Percentiles rank a stretch among this genome's conserved stretches.
Evolutionary conservation across 2,113 vertebrate genomes (phyloP).

Genomic region (Bombycilla garrulus): DNA sequence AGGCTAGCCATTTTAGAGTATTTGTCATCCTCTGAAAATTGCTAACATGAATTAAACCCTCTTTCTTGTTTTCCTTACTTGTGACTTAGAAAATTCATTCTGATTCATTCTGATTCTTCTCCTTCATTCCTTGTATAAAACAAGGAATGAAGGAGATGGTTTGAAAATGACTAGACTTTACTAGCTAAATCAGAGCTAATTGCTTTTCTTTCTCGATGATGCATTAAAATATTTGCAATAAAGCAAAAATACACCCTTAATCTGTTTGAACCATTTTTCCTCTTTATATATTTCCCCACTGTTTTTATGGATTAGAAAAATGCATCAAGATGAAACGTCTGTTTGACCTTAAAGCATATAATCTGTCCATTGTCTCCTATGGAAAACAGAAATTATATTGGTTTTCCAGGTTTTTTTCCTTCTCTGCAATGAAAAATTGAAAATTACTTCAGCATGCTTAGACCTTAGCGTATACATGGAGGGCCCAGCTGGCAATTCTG

Average conservation of each 20-base stretch:
- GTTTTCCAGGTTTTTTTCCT: constrained; percentile 13
- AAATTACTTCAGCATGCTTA: constrained; percentile 36
- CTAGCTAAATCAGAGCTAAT: neutral
- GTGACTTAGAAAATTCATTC: neutral
- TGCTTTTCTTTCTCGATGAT: neutral
- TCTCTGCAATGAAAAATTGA: constrained; percentile 13
- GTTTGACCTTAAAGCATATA: constrained; percentile 36
- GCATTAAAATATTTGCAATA: constrained; percentile 10
- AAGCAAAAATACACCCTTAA: neutral
- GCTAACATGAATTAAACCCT: neutral
- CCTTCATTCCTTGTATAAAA: neutral
- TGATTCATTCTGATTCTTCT: neutral
- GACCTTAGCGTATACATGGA: neutral
- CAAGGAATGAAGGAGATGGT: neutral
- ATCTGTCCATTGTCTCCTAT: neutral
- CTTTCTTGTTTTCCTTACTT: neutral
- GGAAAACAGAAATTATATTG: constrained; percentile 19
- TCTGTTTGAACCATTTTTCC: neutral
- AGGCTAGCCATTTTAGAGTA: neutral
- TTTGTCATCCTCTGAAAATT: neutral
- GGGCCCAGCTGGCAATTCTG: neutral
- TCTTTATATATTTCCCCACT: neutral
- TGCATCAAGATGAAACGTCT: constrained; percentile 25
- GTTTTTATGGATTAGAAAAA: constrained; percentile 12
- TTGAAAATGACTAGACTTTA: neutral